phyloP scores from a whole-genome alignment of 2,888 invertebrate genomes.

The Metallyticus violacea region DNA sequence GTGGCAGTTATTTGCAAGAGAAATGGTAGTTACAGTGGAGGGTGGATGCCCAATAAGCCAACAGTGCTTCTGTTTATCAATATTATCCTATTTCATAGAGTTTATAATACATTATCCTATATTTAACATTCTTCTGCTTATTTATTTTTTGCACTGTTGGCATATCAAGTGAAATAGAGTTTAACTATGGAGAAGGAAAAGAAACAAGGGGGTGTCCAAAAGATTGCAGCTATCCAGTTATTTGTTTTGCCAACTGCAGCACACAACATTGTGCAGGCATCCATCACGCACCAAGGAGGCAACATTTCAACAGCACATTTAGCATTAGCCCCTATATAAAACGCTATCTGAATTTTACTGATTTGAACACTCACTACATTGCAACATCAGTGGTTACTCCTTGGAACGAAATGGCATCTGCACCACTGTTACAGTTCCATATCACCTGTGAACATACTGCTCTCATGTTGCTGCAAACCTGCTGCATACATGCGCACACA shows the following conservation, averaged over 20 bases:
- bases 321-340: background rate
- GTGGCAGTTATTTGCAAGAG: background rate
- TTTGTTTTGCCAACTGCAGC: background rate
- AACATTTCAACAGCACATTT: background rate
- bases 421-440: background rate
- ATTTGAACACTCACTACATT: background rate
- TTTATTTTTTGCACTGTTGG: background rate
- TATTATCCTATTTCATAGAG: too few relatives aligned
- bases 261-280: background rate
- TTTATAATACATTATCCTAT: too few relatives aligned
- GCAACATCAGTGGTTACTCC: background rate
- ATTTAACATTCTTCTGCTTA: too few relatives aligned
- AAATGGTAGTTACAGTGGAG: background rate
- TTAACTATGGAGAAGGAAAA: background rate
- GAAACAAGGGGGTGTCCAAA: background rate
- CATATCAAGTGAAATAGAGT: background rate
- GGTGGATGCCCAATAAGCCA: background rate
- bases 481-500: background rate
- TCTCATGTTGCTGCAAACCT: background rate
- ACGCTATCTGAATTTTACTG: background rate
- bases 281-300: background rate
- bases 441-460: too few relatives aligned
- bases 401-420: background rate
- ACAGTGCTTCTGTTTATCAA: background rate
- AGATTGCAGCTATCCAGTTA: background rate